Base-by-base conservation (phyloP, 2,113 vertebrate species). In the Rhea pennata region DNA sequence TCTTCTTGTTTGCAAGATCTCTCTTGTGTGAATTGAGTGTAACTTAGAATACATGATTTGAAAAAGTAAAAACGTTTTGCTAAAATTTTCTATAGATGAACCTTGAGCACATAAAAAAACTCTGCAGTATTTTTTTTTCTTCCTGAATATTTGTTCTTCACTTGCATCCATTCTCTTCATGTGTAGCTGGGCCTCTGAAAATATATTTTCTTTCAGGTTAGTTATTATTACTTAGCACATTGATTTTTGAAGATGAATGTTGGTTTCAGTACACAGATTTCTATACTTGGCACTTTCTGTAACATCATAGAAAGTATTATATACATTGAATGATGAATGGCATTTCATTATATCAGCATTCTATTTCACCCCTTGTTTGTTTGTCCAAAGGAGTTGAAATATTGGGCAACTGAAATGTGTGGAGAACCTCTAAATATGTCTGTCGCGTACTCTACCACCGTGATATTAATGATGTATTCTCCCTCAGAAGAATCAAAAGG, bases 131-230 rank as follows among this genome's bases (percentile, higher is more conserved):
- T 90, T 48, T 67, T 90, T 48, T 67, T 96, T 94, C 64, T 87
- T 84, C 11, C 80, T 90, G 31, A 83, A 31, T 46, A 64, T 90
- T 95, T 91, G 9, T 92, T 94, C 76, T 91, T 86, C 79, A 88
- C 21, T 92, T 2, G 0, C 80, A 94, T 95, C 46, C 33, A 84
- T 89, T 94, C 88, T 85, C 46, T 84, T 86, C 88, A 73, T 77
- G 65, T 3, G 0, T 61, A 93, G 67, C 88, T 94, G 79, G 94
- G 44, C 39, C 89, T 84, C 72, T 89, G 69, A 46, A 93, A 86
- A 94, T 86, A 85, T 58, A 70, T 94, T 91, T 96, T 94, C 88
- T 94, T 96, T 83, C 78, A 94, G 56, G 83, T 96, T 96, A 93
- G 71, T 87, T 87, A 48, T 90, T 96, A 95, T 92, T 95, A 92